A percentile compares a stretch with the other conserved stretches of the same genome.
These are phyloP conservation scores for Sinohyriopsis cumingii DNA, from an alignment of 2,888 invertebrate genomes.

Conservation along the genomic window DNA sequence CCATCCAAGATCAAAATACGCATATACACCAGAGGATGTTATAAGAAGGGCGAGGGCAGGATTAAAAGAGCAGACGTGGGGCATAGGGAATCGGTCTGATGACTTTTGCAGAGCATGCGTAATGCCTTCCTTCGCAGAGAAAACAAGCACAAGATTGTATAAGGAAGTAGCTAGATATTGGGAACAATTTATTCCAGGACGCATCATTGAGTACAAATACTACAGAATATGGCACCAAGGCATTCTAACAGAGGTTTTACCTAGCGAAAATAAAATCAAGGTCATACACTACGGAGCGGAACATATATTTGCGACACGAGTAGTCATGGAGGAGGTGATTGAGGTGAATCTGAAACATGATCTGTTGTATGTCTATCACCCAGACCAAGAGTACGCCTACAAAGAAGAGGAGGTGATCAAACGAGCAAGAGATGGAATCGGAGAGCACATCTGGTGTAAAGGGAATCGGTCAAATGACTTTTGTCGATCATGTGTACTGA, in stretches of 20 bases:
- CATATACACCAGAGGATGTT: constrained; percentile 7
- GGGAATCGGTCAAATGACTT: background rate
- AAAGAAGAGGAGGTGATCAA: constrained; percentile 7
- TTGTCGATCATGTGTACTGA: background rate
- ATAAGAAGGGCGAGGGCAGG: constrained; percentile 14
- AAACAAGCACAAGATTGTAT: constrained; percentile 1
- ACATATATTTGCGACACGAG: constrained; percentile 7
- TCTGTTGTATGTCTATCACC: constrained; percentile 8
- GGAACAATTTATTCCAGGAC: constrained; percentile 11
- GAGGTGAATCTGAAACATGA: constrained; percentile 4
- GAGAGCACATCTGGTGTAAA: constrained; percentile 5
- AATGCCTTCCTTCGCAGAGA: background rate
- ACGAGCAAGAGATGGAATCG: constrained; percentile 14
- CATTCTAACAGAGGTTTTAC: constrained; percentile 9
- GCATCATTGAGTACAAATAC: constrained; percentile 16
- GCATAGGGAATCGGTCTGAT: constrained; percentile 6
- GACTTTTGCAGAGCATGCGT: constrained; percentile 11
- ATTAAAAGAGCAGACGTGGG: constrained; percentile 10
- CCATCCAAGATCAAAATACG: constrained; percentile 8
- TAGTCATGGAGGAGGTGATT: constrained; percentile 12
- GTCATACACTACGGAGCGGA: constrained; percentile 19
- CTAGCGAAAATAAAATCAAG: constrained; percentile 8
- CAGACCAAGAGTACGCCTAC: constrained; percentile 12
- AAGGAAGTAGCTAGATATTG: background rate
- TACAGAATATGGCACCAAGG: constrained; percentile 17